Evolutionary conservation across 2,113 vertebrate genomes (phyloP), one percentile per base, ranked within the genome.

Genomic region (Tiliqua scincoides): DNA sequence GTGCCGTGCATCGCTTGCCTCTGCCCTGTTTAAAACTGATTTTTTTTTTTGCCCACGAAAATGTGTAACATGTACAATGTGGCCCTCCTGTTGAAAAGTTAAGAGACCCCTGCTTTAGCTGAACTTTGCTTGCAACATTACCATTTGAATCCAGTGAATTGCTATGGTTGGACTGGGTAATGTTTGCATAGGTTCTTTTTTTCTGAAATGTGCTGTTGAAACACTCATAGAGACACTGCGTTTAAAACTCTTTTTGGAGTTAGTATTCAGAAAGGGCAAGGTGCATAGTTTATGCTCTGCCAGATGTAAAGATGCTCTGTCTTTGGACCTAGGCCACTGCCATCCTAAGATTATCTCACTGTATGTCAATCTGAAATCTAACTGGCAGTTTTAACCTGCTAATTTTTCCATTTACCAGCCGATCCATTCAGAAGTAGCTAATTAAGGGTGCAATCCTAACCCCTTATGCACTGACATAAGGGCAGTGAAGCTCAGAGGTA

Each of bases 181-280:
- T 80, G 2, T 14, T 65, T 86, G 59, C 75, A 52, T 23, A 37
- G 52, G 57, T 52, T 89, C 91, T 88, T 77, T 52, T 89, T 92
- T 88, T 77, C 27, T 88, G 21, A 21, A 57, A 6, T 76, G 48
- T 82, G 54, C 77, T 85, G 88, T 87, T 79, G 52, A 89, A 54
- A 76, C 74, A n/a, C n/a, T n/a, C n/a, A n/a, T n/a, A n/a, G n/a
- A 48, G 8, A 48, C 43, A 5, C 43, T 48, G 43, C 8, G 43
- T 48, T 48, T 48, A 48, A 48, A 48, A 8, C 61, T 62, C 40
- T 61, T 48, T 86, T 65, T 10, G 59, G 48, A 6, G 23, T 73
- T 25, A 61, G 73, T 25, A 88, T 91, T 85, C 70, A 57, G 52
- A 86, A 78, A 74, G 81, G 80, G 62, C 1, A 0, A 63, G 37